A percentile compares a stretch with the other conserved stretches of the same genome.
Conservation (phyloP, 2,797 vertebrate genomes). For the Paratrypauchen microcephalus region DNA sequence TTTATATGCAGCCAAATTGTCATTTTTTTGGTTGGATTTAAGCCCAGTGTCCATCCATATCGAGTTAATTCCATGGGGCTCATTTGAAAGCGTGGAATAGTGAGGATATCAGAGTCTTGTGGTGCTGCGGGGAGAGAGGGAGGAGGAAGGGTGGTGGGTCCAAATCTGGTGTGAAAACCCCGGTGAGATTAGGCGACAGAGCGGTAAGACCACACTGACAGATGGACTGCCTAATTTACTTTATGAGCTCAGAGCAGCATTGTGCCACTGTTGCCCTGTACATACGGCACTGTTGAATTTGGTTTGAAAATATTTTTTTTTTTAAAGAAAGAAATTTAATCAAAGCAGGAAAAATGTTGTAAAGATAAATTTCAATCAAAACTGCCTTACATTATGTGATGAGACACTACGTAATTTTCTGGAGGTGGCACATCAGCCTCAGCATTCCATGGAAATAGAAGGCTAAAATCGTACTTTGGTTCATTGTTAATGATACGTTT, state of each 20-base stretch:
- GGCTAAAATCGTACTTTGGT: no score
- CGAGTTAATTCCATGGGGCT: slow-evolving; percentile 27
- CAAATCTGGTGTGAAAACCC: slow-evolving; percentile 65
- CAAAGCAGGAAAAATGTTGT: no score
- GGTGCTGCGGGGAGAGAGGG: neutral
- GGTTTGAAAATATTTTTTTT: neutral
- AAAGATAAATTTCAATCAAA: no score
- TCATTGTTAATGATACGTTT: no score
- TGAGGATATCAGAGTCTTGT: neutral
- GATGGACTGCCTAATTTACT: slow-evolving; percentile 77
- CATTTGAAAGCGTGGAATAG: slow-evolving; percentile 17
- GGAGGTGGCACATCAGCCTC: no score
- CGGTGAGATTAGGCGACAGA: slow-evolving; percentile 68
- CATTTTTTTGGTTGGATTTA: slow-evolving; percentile 24
- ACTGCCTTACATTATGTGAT: no score
- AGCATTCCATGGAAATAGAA: no score
- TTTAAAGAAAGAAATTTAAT: no score
- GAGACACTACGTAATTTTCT: no score
- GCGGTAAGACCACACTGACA: slow-evolving; percentile 68
- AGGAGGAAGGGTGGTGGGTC: slow-evolving; percentile 21
- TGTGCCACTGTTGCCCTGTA: slow-evolving; percentile 6
- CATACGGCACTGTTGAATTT: slow-evolving; percentile 3
- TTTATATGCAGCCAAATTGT: slow-evolving; percentile 7
- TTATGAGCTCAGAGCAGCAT: slow-evolving; percentile 62
- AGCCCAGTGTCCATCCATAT: slow-evolving; percentile 21